These are phyloP conservation scores for Drosophila seclusa DNA, from an alignment of 2,888 invertebrate species.

Conservation along the genomic window DNA sequence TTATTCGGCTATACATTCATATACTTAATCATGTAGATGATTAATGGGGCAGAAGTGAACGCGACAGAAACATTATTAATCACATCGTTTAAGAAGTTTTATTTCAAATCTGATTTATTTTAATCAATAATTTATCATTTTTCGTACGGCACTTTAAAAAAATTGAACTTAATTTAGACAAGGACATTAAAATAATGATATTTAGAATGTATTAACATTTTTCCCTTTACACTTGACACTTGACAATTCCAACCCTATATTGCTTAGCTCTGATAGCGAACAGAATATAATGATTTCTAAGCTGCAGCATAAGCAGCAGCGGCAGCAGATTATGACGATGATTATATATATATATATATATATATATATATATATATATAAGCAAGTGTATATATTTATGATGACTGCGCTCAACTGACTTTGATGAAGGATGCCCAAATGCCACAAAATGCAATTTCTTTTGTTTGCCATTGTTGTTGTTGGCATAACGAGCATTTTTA, in stretches of 20 bases:
- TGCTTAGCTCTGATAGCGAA: background rate
- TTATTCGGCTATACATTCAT: background rate
- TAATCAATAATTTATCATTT: background rate
- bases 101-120: background rate
- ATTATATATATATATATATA: constrained; percentile 5
- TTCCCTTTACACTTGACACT: background rate
- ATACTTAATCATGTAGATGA: background rate
- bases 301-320: constrained; percentile 14
- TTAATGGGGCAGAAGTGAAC: background rate
- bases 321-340: background rate
- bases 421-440: constrained; percentile 59
- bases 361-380: constrained; percentile 2
- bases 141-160: background rate
- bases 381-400: constrained; percentile 21
- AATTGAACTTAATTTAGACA: background rate
- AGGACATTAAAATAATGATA: background rate
- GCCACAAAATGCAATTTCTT: constrained; percentile 63
- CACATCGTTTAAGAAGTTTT: background rate
- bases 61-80: background rate
- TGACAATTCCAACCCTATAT: constrained; percentile 1
- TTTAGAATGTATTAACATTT: background rate
- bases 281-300: constrained; percentile 1
- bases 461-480: constrained; percentile 33
- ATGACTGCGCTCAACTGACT: constrained; percentile 44
- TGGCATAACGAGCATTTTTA: constrained; percentile 60